A percentile compares a stretch with the other conserved stretches of the same genome.
These are phyloP conservation scores for Hartigia nigra DNA, from an alignment of 2,888 invertebrate genomes.

Conservation along the genomic window DNA sequence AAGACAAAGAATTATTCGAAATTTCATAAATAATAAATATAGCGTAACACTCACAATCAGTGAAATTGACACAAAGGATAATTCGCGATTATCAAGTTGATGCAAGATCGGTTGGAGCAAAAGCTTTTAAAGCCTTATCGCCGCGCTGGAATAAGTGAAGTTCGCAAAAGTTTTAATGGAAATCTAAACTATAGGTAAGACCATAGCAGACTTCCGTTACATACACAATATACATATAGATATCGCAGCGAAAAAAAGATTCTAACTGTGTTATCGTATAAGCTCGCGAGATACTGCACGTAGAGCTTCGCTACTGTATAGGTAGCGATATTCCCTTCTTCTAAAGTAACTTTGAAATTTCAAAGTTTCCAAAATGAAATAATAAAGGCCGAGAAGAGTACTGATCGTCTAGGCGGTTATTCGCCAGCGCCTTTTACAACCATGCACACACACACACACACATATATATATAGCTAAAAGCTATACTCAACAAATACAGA, in stretches of 20 bases:
- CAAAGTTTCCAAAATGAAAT: not conserved
- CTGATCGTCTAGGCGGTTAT: not conserved
- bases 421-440: not conserved
- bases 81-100: not conserved
- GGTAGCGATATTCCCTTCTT: not conserved
- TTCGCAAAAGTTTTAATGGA: not conserved
- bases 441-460: too few species aligned
- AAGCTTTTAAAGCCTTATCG: not conserved
- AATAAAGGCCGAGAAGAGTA: not conserved
- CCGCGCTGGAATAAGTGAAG: not conserved
- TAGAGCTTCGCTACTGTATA: too few species aligned
- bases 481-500: not conserved
- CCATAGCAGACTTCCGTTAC: not conserved
- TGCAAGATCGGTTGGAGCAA: accelerated
- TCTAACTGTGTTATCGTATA: too few species aligned
- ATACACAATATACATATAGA: not conserved
- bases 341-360: not conserved
- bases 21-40: too few species aligned
- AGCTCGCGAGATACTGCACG: too few species aligned
- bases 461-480: not conserved
- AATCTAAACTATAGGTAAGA: not conserved
- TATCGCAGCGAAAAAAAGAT: not conserved
- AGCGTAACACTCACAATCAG: not conserved
- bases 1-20: too few species aligned
- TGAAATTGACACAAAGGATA: not conserved